phyloP scores from a whole-genome alignment of 2,113 vertebrate genomes.

The Oncorhynchus mykiss region DNA sequence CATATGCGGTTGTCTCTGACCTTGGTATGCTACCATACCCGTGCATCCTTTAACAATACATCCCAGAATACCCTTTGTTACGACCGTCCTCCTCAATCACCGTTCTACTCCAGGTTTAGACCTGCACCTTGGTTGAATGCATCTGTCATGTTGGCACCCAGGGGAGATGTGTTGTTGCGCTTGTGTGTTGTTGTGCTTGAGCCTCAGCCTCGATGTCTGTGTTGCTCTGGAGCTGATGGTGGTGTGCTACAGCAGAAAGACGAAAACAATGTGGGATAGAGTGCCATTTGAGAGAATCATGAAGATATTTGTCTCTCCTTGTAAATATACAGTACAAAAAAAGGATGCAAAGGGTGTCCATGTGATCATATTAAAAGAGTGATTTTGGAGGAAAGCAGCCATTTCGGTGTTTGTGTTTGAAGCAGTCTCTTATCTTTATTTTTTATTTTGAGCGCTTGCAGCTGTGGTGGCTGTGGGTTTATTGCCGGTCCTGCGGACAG shows the following conservation, averaged over 20 bases:
- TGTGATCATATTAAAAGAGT: constrained; percentile 13
- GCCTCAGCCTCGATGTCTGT: constrained; percentile 42
- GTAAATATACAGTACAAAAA: constrained; percentile 28
- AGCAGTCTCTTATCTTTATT: constrained; percentile 50
- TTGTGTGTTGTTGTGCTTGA: constrained; percentile 73
- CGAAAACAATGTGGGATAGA: constrained; percentile 21
- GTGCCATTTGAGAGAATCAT: neutral
- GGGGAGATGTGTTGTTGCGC: constrained; percentile 71
- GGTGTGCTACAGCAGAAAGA: constrained; percentile 47
- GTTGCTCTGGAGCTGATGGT: constrained; percentile 33
- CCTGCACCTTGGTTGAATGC: constrained; percentile 58
- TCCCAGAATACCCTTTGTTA: constrained; percentile 39
- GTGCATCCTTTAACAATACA: constrained; percentile 16
- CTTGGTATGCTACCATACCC: constrained; percentile 6
- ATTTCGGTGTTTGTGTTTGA: constrained; percentile 1
- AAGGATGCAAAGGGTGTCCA: constrained; percentile 27
- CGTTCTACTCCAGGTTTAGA: constrained; percentile 45
- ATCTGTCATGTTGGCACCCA: constrained; percentile 46
- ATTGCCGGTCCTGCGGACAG: constrained; percentile 84
- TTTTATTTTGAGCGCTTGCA: constrained; percentile 54
- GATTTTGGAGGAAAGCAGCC: neutral
- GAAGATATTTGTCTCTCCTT: neutral
- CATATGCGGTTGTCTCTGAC: constrained; percentile 33
- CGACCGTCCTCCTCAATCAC: constrained; percentile 33
- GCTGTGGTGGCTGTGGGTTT: constrained; percentile 69